These are phyloP conservation scores for Drosophila pseudotakahashii DNA, from an alignment of 2,888 invertebrate species.

Conservation along the genomic window DNA sequence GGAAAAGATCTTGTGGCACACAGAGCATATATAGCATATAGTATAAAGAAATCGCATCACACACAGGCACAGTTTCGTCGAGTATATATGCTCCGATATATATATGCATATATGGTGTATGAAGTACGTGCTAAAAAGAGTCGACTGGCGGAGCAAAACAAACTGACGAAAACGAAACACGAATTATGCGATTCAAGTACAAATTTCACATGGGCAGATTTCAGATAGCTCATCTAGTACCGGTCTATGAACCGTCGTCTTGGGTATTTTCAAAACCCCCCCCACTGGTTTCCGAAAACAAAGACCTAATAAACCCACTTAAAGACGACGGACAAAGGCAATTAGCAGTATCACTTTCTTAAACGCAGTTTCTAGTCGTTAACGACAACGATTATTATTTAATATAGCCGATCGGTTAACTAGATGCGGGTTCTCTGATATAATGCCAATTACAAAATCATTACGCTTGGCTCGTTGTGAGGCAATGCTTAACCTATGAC, in stretches of 20 bases:
- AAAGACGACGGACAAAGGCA: constrained; percentile 15
- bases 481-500: constrained; percentile 58
- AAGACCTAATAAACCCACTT: constrained; percentile 24
- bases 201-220: constrained; percentile 11
- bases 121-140: constrained; percentile 37
- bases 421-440: constrained; percentile 36
- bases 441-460: constrained; percentile 49
- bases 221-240: background rate
- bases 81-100: background rate
- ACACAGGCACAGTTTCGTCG: constrained; percentile 50
- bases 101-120: background rate
- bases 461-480: constrained; percentile 35
- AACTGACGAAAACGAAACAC: constrained; percentile 29
- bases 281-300: constrained; percentile 1
- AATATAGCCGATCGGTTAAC: constrained; percentile 10
- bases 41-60: constrained; percentile 52
- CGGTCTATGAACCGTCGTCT: constrained; percentile 10
- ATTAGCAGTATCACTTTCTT: constrained; percentile 34
- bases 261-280: background rate
- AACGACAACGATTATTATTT: background rate
- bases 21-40: constrained; percentile 1
- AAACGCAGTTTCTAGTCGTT: background rate
- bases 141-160: constrained; percentile 24
- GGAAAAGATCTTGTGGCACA: constrained; percentile 39
- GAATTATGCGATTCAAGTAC: constrained; percentile 41